A percentile compares a stretch with the other conserved stretches of the same genome.
Evolutionary conservation across 2,888 invertebrate genomes (phyloP).

Genomic region (Amphimallon solstitiale): DNA sequence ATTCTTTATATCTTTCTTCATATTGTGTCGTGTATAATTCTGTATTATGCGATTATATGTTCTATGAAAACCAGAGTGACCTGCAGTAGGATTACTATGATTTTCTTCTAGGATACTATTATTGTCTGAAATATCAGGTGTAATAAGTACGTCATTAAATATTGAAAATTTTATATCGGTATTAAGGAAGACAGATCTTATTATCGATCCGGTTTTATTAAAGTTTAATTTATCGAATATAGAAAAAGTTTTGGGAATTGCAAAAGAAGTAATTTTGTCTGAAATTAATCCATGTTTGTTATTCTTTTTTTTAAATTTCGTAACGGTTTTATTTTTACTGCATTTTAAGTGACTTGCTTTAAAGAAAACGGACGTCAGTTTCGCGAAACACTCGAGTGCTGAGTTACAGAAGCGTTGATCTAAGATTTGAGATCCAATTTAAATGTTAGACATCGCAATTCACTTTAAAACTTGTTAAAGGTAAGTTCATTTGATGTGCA

Average conservation of each 20-base stretch:
- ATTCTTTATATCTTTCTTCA: conserved; percentile 39
- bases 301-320: no score
- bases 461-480: no score
- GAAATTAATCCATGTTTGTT: no score
- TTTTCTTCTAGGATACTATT: conserved; percentile 25
- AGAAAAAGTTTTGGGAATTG: background rate
- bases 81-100: conserved; percentile 28
- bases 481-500: no score
- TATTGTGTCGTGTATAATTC: conserved; percentile 35
- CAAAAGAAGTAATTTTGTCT: no score
- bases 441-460: no score
- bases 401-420: no score
- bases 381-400: no score
- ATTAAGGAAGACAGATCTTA: conserved; percentile 11
- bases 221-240: conserved; percentile 16
- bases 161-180: background rate
- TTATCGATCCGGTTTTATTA: conserved; percentile 5
- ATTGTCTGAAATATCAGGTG: background rate
- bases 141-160: background rate
- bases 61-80: conserved; percentile 37
- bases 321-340: no score
- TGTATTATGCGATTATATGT: conserved; percentile 38
- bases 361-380: no score
- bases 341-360: no score
- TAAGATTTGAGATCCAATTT: no score